Evolutionary conservation across 2,113 vertebrate species (phyloP), one percentile per base, ranked within the genome.

Genomic region (Hiodon tergisus): DNA sequence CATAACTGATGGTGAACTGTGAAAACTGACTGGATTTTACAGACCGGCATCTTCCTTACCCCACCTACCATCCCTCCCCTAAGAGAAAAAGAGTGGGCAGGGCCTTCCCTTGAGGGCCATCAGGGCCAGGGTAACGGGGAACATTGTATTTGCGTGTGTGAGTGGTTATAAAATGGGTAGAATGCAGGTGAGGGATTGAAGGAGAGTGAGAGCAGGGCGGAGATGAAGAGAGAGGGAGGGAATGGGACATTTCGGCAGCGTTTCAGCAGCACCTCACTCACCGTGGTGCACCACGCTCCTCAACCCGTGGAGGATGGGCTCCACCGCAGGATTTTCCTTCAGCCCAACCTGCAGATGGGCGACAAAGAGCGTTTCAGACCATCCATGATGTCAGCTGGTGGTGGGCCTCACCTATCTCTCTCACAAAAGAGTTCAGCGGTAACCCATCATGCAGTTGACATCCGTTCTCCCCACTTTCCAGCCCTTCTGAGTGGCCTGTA

Each of bases 251-350:
- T 63, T 8, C 3, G 16, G 59, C 11, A 60, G 4, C 8, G 31
- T 31, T 31, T 31, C 31, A 31, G 4, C 11, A n/a, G 17, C 5
- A 17, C 6, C 10, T 81, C 84, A 93, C 95, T 95, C 88, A 98
- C 97, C 97, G 0, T 99, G 97, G 94, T 99, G 97, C 58, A 99
- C 96, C 47, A 98, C 97, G 3, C 97, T 93, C 88, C 96, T 99
- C 89, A 99, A 85, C 83, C 97, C 97, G 72, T 94, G 89, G 91
- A 99, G 98, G 92, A 99, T 97, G 79, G 95, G 95, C 81, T 97
- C 96, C 89, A 98, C 93, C 46, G 96, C 95, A 9, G 93, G 88
- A 88, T 98, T 99, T 93, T 97, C 93, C 91, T 93, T 96, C 80
- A 91, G 94, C 76, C 92, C 95, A 86, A 96, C 93, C 97, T 99